Evolutionary conservation across 2,113 vertebrate genomes (phyloP).

Genomic region (Conger conger): DNA sequence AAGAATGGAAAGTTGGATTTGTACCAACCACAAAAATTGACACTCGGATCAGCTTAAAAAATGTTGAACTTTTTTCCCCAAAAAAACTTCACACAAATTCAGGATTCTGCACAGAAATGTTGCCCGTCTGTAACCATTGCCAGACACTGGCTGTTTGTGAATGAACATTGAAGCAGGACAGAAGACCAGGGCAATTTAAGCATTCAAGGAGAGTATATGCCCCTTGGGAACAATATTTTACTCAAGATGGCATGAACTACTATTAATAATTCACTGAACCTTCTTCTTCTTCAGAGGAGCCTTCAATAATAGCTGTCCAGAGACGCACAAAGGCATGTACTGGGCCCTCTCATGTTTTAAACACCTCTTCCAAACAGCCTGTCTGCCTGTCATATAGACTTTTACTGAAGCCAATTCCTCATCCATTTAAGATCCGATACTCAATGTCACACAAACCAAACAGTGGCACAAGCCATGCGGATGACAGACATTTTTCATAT

Average conservation of each 20-base stretch:
- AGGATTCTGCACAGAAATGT: background rate
- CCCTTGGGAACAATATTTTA: conserved; percentile 18
- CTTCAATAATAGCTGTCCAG: conserved; percentile 7
- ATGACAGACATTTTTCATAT: background rate
- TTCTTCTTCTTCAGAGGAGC: conserved; percentile 1
- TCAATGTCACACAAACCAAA: background rate
- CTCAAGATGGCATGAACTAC: conserved; percentile 5
- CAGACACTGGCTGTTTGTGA: background rate
- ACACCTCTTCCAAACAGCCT: background rate
- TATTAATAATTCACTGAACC: conserved; percentile 27
- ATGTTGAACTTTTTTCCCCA: background rate
- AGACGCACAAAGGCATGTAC: background rate
- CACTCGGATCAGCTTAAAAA: background rate
- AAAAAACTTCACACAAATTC: background rate
- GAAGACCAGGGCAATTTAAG: conserved; percentile 11
- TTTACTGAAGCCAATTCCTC: background rate
- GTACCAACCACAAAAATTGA: background rate
- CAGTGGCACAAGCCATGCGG: background rate
- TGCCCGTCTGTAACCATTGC: background rate
- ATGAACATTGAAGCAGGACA: background rate
- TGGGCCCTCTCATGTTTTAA: background rate
- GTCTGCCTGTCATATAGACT: background rate
- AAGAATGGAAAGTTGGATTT: background rate
- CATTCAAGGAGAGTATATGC: background rate
- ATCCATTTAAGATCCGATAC: background rate